phyloP scores from a whole-genome alignment of 1,140 invertebrate species.

The Bombyx mandarina region DNA sequence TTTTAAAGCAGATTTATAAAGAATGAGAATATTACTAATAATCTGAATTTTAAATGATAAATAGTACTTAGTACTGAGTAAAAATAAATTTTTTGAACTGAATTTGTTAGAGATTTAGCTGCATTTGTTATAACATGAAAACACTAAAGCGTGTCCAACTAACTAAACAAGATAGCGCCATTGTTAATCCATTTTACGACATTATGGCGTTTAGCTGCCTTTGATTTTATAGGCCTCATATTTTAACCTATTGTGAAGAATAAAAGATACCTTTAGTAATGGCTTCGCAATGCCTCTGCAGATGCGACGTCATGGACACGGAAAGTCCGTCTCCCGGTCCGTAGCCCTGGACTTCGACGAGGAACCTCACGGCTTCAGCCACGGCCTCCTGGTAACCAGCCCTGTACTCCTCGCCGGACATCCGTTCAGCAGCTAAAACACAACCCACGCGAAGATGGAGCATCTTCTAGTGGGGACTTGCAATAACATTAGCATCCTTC shows the following conservation, averaged over 20 bases:
- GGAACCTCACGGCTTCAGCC: conserved; percentile 89
- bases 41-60: too few relatives aligned
- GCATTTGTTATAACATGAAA: too few relatives aligned
- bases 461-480: conserved; percentile 38
- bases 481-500: conserved; percentile 48
- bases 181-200: too few relatives aligned
- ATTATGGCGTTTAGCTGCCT: too few relatives aligned
- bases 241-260: background rate
- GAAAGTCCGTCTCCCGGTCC: conserved; percentile 85
- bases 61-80: too few relatives aligned
- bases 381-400: conserved; percentile 92
- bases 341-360: conserved; percentile 88
- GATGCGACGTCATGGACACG: conserved; percentile 84
- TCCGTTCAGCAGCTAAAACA: conserved; percentile 60
- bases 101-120: too few relatives aligned
- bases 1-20: too few relatives aligned
- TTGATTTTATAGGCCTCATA: too few relatives aligned
- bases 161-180: too few relatives aligned
- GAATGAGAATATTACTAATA: too few relatives aligned
- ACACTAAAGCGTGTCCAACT: too few relatives aligned
- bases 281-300: conserved; percentile 86
- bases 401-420: conserved; percentile 74
- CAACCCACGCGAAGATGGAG: conserved; percentile 42
- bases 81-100: too few relatives aligned
- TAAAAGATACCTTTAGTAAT: conserved; percentile 68